Conservation (phyloP, 2,888 invertebrate genomes). For the Lasioglossum vierecki region DNA sequence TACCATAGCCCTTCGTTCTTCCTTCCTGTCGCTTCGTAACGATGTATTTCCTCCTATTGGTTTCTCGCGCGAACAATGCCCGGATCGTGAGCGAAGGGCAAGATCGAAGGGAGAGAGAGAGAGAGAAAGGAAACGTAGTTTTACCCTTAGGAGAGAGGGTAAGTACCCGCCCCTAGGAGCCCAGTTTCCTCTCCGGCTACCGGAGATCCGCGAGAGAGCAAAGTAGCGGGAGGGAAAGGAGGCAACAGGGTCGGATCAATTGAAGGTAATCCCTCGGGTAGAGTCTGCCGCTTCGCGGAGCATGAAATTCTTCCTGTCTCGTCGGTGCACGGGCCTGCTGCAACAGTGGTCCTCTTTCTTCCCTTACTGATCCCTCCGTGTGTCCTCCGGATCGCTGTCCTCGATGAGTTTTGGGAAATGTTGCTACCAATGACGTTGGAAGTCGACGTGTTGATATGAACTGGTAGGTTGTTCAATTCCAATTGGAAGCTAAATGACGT, state of each 20-base stretch:
- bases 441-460: neutral
- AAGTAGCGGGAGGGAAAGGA: constrained; percentile 55
- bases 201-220: constrained; percentile 28
- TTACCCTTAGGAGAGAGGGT: constrained; percentile 43
- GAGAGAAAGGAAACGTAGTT: constrained; percentile 2
- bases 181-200: constrained; percentile 28
- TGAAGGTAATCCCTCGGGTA: constrained; percentile 82
- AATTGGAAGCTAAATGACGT: too few relatives aligned
- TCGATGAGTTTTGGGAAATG: neutral
- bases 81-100: constrained; percentile 50
- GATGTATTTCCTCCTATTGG: constrained; percentile 80
- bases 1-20: constrained; percentile 72
- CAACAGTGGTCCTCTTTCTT: constrained; percentile 64
- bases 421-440: neutral
- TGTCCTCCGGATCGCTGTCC: neutral
- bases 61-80: constrained; percentile 77
- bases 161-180: constrained; percentile 35
- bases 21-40: constrained; percentile 76
- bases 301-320: constrained; percentile 82
- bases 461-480: too few relatives aligned
- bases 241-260: constrained; percentile 80
- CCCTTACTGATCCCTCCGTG: neutral
- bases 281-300: constrained; percentile 80
- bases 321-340: constrained; percentile 62
- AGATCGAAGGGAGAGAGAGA: neutral